Evolutionary conservation across 2,113 vertebrate genomes (phyloP).

Genomic region (Lutjanus erythropterus): DNA sequence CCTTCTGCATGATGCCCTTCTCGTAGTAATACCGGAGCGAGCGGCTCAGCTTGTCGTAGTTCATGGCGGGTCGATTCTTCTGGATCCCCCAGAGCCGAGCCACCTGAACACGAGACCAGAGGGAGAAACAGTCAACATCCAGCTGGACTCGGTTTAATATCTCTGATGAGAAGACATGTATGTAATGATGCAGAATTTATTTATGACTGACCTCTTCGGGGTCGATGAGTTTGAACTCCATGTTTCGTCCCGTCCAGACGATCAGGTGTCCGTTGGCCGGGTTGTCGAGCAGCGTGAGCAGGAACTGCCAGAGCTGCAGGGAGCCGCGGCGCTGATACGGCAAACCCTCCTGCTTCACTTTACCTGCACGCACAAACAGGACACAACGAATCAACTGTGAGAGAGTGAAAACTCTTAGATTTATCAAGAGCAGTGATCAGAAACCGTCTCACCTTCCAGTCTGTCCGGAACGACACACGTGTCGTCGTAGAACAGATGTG

Average conservation of each 20-base stretch:
- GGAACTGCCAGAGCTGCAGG: slow-evolving; percentile 97
- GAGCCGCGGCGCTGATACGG: slow-evolving; percentile 95
- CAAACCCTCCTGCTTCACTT: slow-evolving; percentile 93
- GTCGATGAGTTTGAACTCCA: slow-evolving; percentile 97
- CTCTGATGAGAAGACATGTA: too few relatives aligned
- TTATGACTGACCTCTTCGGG: slow-evolving; percentile 91
- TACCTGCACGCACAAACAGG: slow-evolving; percentile 76
- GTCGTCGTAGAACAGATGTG: slow-evolving; percentile 91
- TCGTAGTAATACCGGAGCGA: slow-evolving; percentile 97
- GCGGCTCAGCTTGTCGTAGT: slow-evolving; percentile 97
- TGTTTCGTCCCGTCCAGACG: slow-evolving; percentile 95
- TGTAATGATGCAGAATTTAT: too few relatives aligned
- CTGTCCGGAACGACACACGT: slow-evolving; percentile 93
- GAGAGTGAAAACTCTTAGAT: too few relatives aligned
- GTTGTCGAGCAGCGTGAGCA: slow-evolving; percentile 94
- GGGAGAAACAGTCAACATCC: neutral
- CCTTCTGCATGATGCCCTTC: slow-evolving; percentile 99
- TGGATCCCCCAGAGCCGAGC: slow-evolving; percentile 97
- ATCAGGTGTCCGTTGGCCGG: slow-evolving; percentile 94
- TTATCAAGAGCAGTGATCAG: too few relatives aligned
- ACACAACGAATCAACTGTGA: too few relatives aligned
- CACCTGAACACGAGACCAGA: slow-evolving; percentile 80
- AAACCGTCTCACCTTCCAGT: slow-evolving; percentile 89
- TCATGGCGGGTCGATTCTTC: slow-evolving; percentile 97
- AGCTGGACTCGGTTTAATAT: neutral